Base-by-base conservation (phyloP, 2,113 vertebrate genomes). In the Rhagologus leucostigma region DNA sequence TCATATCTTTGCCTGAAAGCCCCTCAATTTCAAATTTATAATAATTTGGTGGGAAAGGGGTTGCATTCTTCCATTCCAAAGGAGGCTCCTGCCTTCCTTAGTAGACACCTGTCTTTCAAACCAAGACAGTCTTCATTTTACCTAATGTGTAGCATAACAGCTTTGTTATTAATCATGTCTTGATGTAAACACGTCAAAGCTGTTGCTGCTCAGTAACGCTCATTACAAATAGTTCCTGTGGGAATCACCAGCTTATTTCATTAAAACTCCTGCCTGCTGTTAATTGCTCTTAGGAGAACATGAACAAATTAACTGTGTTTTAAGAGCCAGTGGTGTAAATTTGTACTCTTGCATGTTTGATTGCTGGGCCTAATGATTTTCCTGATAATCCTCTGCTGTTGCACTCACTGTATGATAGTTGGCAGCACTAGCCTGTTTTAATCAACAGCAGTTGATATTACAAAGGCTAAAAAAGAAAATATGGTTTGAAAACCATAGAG, bases 151-250 rank as follows among this genome's bases (percentile, higher is more conserved):
- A 87, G 35, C 35, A 97, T 96, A 97, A 97, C 93, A 60, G 69
- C 46, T 94, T 97, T 95, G 84, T 94, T 97, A 98, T 98, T 98
- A 98, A 98, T 98, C 97, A 97, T 67, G 91, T 90, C 95, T 96
- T 97, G 97, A 97, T 41, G 56, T 96, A 98, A 98, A 97, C 73
- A 95, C 90, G 96, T 93, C 20, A 87, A 97, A 96, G 95, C 53
- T 83, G 82, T 35, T 89, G 84, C 87, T 97, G 27, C 85, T 97
- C 96, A 63, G 90, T 95, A 95, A 94, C 75, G 70, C 93, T 97
- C 91, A 74, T 93, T 94, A 97, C 93, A 97, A 97, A 97, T 88
- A 94, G 91, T 96, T 95, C 97, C 98, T 78, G 35, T 95, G 97
- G 98, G 96, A 97, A 97, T 96, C 93, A 91, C 92, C 93, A 93